These are phyloP conservation scores for Stichopus chloronotus DNA, from an alignment of 35 echinoderm and acorn worm genomes.

Conservation along the genomic window DNA sequence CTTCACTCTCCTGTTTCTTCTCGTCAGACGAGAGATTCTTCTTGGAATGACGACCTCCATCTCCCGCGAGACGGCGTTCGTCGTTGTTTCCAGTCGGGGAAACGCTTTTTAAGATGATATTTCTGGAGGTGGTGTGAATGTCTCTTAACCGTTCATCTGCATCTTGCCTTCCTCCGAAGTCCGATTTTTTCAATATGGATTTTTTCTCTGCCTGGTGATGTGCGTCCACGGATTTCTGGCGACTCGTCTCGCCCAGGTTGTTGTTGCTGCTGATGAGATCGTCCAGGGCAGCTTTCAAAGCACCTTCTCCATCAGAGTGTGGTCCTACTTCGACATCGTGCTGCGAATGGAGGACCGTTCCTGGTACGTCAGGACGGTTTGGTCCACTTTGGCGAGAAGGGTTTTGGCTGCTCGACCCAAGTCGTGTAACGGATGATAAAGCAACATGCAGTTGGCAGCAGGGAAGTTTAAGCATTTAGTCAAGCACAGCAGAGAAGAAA, in stretches of 20 bases:
- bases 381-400: neutral
- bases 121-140: constrained; percentile 10
- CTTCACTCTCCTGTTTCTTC: neutral
- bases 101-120: constrained; percentile 11
- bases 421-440: neutral
- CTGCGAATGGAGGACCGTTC: neutral
- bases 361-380: neutral
- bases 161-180: neutral
- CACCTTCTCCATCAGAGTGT: constrained; percentile 15
- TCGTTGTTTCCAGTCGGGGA: neutral
- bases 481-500: constrained; percentile 34
- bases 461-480: neutral
- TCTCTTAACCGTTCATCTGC: neutral
- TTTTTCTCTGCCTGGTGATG: neutral
- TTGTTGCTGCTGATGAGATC: constrained; percentile 27
- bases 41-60: neutral
- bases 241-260: neutral
- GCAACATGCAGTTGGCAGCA: constrained; percentile 13
- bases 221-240: neutral
- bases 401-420: neutral
- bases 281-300: constrained; percentile 5
- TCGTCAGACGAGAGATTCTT: neutral
- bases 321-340: neutral
- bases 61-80: neutral
- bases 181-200: neutral